Conservation (phyloP, 2,113 vertebrate genomes). For the Gavia stellata region DNA sequence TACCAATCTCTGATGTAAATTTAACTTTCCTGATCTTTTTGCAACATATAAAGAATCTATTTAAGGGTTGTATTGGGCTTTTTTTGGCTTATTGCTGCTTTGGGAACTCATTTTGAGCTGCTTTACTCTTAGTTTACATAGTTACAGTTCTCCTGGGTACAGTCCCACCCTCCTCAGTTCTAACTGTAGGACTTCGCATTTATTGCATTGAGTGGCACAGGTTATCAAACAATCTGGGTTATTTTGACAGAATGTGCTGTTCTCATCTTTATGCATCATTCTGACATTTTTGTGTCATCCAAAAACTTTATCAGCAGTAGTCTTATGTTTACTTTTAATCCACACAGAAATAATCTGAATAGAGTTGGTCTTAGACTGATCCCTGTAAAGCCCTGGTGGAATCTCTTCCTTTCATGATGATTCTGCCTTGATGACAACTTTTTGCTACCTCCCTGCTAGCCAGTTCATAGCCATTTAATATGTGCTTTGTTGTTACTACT, state of each 20-base stretch:
- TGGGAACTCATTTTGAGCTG: background rate
- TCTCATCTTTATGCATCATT: background rate
- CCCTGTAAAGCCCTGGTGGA: background rate
- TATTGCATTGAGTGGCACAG: background rate
- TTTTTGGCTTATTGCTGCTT: background rate
- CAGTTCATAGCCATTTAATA: background rate
- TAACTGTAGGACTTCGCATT: background rate
- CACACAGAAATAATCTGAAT: background rate
- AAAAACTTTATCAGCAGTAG: background rate
- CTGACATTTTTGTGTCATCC: background rate
- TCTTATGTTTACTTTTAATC: background rate
- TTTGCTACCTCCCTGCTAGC: background rate
- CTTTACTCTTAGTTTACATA: background rate
- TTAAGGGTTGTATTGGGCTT: background rate
- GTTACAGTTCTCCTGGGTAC: background rate
- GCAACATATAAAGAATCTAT: background rate
- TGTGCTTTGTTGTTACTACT: background rate
- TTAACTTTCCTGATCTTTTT: background rate
- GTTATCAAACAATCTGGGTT: background rate
- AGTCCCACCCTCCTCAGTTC: background rate
- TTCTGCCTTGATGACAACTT: background rate
- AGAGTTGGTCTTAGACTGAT: background rate
- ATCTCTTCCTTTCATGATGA: background rate
- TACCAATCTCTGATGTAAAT: background rate
- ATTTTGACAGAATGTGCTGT: background rate